Percentiles rank a stretch among this genome's conserved stretches.
Evolutionary conservation across 2,797 vertebrate species (phyloP).

Genomic region (Holocentrus rufus): DNA sequence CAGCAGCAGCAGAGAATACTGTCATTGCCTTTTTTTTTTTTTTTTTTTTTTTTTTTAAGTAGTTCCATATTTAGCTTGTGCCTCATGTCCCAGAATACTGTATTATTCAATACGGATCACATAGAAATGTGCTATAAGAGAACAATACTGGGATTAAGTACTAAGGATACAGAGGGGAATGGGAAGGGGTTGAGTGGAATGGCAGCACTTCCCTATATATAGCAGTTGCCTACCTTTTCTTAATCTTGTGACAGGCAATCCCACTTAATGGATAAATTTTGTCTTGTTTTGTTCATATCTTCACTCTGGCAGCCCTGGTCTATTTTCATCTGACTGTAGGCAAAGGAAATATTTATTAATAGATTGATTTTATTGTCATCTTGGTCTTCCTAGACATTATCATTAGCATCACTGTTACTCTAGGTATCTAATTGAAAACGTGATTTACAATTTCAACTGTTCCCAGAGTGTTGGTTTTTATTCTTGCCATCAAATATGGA

Average conservation of each 20-base stretch:
- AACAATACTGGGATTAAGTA: constrained; percentile 1
- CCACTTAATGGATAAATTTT: not conserved
- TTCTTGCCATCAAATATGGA: no score
- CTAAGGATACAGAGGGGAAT: not conserved
- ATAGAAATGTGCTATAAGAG: constrained; percentile 3
- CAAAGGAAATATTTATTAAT: not conserved
- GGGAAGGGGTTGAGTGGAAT: not conserved
- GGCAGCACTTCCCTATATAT: not conserved
- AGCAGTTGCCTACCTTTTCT: not conserved
- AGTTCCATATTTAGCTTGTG: constrained; percentile 53
- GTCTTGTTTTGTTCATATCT: not conserved
- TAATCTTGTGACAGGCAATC: not conserved
- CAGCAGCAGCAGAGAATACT: constrained; percentile 45
- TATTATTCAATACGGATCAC: constrained; percentile 27
- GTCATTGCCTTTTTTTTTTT: constrained; percentile 28
- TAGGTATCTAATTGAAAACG: no score
- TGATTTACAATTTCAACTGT: no score
- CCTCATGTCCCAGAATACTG: constrained; percentile 33
- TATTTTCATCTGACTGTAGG: not conserved
- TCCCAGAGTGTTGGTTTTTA: no score
- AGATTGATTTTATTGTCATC: not conserved
- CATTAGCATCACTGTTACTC: not conserved
- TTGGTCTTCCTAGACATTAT: not conserved
- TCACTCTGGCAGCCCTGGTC: not conserved
- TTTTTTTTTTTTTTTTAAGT: constrained; percentile 1